A percentile compares a stretch with the other conserved stretches of the same genome.
Conservation (phyloP, 2,888 invertebrate genomes). For the Serrognathus titanus region DNA sequence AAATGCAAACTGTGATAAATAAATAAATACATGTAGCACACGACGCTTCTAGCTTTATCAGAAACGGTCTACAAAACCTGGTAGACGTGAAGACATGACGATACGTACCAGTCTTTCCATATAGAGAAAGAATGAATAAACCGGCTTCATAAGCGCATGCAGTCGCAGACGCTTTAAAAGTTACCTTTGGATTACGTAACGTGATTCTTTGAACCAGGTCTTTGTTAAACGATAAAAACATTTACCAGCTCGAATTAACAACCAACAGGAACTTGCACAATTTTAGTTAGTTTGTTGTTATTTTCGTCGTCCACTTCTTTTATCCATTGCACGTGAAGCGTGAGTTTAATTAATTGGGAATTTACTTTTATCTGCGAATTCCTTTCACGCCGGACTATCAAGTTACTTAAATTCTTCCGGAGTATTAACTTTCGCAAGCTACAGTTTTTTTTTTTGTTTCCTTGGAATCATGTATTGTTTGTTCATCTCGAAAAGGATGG, state of each 20-base stretch:
- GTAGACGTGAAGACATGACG: conserved; percentile 14
- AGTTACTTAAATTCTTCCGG: too few species aligned
- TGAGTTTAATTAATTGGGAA: too few species aligned
- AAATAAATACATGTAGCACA: conserved; percentile 6
- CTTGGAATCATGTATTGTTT: too few species aligned
- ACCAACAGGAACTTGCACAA: neutral
- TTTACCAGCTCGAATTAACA: neutral
- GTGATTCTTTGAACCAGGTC: conserved; percentile 8
- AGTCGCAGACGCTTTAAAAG: conserved; percentile 12
- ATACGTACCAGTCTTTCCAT: conserved; percentile 16
- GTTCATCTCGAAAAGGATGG: too few species aligned
- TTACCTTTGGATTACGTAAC: conserved; percentile 14
- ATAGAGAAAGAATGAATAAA: conserved; percentile 10
- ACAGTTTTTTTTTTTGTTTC: too few species aligned
- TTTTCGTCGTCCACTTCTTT: too few species aligned
- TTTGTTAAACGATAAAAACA: conserved; percentile 7
- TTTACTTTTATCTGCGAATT: too few species aligned
- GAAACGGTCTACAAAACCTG: conserved; percentile 8
- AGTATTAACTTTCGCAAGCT: too few species aligned
- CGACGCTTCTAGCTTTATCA: conserved; percentile 10
- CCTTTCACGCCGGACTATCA: too few species aligned
- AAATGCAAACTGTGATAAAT: neutral
- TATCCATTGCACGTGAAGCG: too few species aligned
- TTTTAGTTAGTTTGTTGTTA: too few species aligned
- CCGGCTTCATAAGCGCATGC: conserved; percentile 12